Base-by-base conservation (phyloP, 2,888 invertebrate genomes). In the Idaea straminata region DNA sequence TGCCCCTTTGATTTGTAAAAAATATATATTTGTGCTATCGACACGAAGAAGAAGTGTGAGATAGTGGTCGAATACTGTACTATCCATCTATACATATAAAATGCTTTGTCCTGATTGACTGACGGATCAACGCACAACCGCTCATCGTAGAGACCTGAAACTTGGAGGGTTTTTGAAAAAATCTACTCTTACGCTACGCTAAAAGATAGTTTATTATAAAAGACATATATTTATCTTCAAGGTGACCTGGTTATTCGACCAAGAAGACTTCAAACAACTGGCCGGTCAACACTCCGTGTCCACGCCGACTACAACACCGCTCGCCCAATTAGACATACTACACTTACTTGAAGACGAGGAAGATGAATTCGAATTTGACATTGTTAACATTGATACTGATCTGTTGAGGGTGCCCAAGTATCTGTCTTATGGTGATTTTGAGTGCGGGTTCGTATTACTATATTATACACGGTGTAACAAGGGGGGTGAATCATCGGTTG, bases 301-400 rank as follows among this genome's bases (percentile, higher is more conserved):
- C 15, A 58, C 58, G 0, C 7, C 10, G 15, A 15, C 4, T 58
- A 10, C 58, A 58, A 16, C 58, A 16, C 5, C 38, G 0, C 10
- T 62, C 35, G 0, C 61, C 3, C 57, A 67, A 2, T 34, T 70
- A 0, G 80, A 85, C 5, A 76, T 87, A 5, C 66, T 89, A 5
- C 72, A 83, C 6, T 72, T 89, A 3, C 72, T 91, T 15, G 82
- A 86, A 61, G 93, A 94, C 35, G 92, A 94, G 0, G 93, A 94
- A 0, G 81, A 93, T 0, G 89, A 95, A 57, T 85, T 94, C 62
- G 93, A 94, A 35, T 92, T 83, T 62, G 91, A 91, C 36, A 92
- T 92, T 35, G 73, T 92, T 7, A 92, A 92, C 66, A 92, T 92
- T 59, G 84, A 88, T 59, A 82, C 81, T 0, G 76, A 84, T 15